Conservation (phyloP, 2,797 vertebrate species). For the Dicrostonyx torquatus region DNA sequence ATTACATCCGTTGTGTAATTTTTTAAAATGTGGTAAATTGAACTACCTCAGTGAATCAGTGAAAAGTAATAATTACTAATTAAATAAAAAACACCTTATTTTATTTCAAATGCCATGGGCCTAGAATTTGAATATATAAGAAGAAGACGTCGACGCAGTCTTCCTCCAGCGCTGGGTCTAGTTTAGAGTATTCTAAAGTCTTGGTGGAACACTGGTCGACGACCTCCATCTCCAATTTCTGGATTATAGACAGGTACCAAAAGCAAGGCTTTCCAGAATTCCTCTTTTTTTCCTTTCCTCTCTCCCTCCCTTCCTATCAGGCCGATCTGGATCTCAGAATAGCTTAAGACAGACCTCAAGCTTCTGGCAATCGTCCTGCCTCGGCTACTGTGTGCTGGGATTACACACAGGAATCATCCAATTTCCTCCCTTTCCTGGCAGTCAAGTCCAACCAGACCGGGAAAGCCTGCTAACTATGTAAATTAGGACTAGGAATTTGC, state of each 20-base stretch:
- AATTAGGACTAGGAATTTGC: neutral
- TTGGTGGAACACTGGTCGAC: neutral
- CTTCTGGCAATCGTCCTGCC: neutral
- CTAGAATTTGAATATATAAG: neutral
- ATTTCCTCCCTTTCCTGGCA: too few species aligned
- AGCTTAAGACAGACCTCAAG: neutral
- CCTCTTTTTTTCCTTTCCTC: neutral
- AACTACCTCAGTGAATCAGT: neutral
- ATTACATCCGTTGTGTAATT: neutral
- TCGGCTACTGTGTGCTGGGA: neutral
- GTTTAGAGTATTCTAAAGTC: neutral
- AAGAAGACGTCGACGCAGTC: neutral
- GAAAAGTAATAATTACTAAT: neutral
- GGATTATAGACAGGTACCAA: neutral
- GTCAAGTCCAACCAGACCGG: accelerated
- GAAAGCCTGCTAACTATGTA: neutral
- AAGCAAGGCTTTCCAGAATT: neutral
- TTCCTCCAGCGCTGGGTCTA: neutral
- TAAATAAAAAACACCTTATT: neutral
- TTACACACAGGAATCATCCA: neutral
- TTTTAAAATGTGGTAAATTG: neutral
- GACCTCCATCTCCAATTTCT: neutral
- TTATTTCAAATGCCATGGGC: neutral
- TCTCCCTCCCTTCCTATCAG: neutral
- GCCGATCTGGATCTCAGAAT: neutral